Evolutionary conservation across 2,888 invertebrate genomes (phyloP).

Genomic region (Lamproptera curius): DNA sequence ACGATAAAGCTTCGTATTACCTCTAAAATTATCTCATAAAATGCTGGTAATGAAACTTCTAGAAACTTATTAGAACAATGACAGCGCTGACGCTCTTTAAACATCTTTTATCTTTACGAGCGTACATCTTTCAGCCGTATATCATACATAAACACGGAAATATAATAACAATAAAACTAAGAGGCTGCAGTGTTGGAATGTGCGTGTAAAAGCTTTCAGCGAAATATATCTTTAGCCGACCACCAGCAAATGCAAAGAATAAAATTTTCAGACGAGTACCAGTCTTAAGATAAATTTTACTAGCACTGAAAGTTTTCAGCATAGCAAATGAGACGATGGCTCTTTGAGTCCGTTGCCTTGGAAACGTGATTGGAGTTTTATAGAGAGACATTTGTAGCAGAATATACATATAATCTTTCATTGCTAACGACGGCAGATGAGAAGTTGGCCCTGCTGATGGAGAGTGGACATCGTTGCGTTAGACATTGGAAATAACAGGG

Average conservation of each 20-base stretch:
- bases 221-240: constrained; percentile 13
- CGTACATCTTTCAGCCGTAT: constrained; percentile 5
- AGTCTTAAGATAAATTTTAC: constrained; percentile 21
- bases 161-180: constrained; percentile 23
- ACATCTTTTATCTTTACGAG: constrained; percentile 15
- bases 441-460: no score
- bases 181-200: constrained; percentile 5
- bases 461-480: no score
- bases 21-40: no score
- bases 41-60: no score
- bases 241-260: constrained; percentile 15
- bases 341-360: not conserved
- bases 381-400: constrained; percentile 1
- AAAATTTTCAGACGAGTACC: constrained; percentile 19
- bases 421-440: no score
- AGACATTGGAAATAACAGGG: no score
- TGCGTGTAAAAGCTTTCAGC: constrained; percentile 16
- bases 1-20: no score
- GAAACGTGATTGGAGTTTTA: constrained; percentile 1
- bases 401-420: no score
- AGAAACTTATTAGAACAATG: no score
- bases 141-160: constrained; percentile 16
- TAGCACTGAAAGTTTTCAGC: constrained; percentile 11
- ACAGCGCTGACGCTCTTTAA: constrained; percentile 11
- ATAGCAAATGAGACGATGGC: constrained; percentile 16